These are phyloP conservation scores for Scarus forsteni DNA, from an alignment of 2,797 vertebrate genomes.

Conservation along the genomic window DNA sequence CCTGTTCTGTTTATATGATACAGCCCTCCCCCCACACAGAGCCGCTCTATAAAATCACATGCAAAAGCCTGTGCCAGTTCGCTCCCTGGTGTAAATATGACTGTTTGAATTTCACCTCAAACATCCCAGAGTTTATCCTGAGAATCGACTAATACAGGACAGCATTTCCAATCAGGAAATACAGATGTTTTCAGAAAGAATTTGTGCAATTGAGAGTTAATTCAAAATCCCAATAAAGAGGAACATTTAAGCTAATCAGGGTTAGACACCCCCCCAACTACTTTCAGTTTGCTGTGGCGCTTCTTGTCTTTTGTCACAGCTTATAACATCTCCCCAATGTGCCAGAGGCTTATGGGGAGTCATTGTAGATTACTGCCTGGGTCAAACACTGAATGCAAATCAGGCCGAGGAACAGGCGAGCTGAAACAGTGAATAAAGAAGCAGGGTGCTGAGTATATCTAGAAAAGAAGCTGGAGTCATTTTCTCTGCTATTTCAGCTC, in stretches of 20 bases:
- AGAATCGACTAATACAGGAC: slow-evolving; percentile 7
- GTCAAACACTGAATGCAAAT: slow-evolving; percentile 78
- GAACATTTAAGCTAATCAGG: slow-evolving; percentile 56
- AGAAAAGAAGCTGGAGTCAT: slow-evolving; percentile 6
- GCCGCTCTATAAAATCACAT: slow-evolving; percentile 21
- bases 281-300: slow-evolving; percentile 66
- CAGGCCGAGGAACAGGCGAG: slow-evolving; percentile 63
- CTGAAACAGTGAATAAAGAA: slow-evolving; percentile 43
- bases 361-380: slow-evolving; percentile 79
- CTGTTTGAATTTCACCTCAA: slow-evolving; percentile 24
- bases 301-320: slow-evolving; percentile 79
- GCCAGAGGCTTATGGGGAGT: slow-evolving; percentile 79
- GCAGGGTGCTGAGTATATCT: slow-evolving; percentile 21
- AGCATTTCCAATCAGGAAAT: slow-evolving; percentile 25
- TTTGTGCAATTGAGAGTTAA: slow-evolving; percentile 33
- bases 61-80: slow-evolving; percentile 21
- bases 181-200: slow-evolving; percentile 28
- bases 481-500: neutral
- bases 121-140: neutral
- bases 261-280: slow-evolving; percentile 54
- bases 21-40: slow-evolving; percentile 21
- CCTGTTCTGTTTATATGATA: slow-evolving; percentile 49
- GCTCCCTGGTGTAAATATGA: slow-evolving; percentile 27
- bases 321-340: slow-evolving; percentile 77
- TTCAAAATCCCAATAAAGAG: slow-evolving; percentile 47